Conservation (phyloP, 92 coral and sea anemone species). For the Parazoanthus atlanticus region DNA sequence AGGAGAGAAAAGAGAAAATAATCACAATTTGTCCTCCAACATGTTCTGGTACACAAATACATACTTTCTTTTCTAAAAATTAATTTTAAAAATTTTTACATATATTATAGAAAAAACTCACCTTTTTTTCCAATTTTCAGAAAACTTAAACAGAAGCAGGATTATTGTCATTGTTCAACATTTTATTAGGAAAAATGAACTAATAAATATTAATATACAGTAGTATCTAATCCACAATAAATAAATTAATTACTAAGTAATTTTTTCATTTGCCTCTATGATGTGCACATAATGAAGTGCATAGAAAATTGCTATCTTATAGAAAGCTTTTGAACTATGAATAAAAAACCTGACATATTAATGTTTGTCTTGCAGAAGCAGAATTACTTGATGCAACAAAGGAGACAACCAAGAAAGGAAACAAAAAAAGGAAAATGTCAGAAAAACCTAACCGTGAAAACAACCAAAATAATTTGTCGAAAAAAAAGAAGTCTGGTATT, state of each 20-base stretch:
- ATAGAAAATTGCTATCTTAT: not conserved
- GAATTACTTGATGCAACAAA: conserved; percentile 16
- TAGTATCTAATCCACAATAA: conserved; percentile 2
- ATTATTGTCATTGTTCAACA: not conserved
- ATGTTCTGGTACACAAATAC: conserved; percentile 58
- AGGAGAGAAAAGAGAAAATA: conserved; percentile 42
- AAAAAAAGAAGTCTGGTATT: conserved; percentile 19
- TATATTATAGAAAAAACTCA: not conserved
- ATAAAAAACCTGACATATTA: not conserved
- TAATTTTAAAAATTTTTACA: not conserved
- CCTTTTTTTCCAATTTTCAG: conserved; percentile 10
- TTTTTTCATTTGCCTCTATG: not conserved
- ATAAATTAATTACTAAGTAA: not conserved
- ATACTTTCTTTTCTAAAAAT: not conserved
- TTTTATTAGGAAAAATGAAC: not conserved
- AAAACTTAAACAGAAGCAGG: not conserved
- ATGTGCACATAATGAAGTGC: not conserved
- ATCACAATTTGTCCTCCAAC: conserved; percentile 59
- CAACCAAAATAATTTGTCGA: not conserved
- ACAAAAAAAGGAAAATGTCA: conserved; percentile 7
- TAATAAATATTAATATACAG: not conserved
- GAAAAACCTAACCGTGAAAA: conserved; percentile 5
- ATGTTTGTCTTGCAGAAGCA: conserved; percentile 21
- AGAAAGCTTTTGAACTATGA: not conserved
- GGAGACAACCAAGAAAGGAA: conserved; percentile 12